Evolutionary conservation across 37 sponge, comb jelly and placozoan genomes (phyloP), one percentile per base, ranked within the genome.

Genomic region (Geodia barretti): DNA sequence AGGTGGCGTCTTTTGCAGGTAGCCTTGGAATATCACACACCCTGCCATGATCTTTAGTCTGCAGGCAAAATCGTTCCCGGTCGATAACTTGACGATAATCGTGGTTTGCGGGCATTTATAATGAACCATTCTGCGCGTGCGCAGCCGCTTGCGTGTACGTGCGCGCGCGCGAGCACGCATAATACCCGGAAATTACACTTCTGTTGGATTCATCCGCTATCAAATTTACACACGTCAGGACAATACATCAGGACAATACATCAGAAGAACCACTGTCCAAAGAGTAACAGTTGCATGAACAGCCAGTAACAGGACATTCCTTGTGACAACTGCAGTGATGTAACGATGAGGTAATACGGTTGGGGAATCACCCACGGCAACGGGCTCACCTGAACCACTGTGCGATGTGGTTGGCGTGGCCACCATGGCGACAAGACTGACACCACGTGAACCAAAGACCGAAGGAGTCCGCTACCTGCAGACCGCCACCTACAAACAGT

Each of bases 371-470:
- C 39, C 38, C 14, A 25, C 29, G 17, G 41, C 38, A 33, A 3
- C 5, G 29, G 23, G 79, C 73, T 80, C 43, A 95, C 96, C 86
- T 74, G 82, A 92, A 95, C 96, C 96, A 95, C 59, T 89, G 78
- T 28, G 68, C 87, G 9, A 95, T 89, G 74, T 95, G 96, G 32
- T 58, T 19, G 7, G 96, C 84, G 69, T 95, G 96, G 21, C 96
- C 96, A 62, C 96, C 96, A 73, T 95, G 96, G 0, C 90, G 85
- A 64, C 96, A 95, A 37, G 63, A 89, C 79, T 95, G 96, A 62
- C 96, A 95, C 96, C 96, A 95, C 0, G 96, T 89, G 81, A 95
- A 92, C 96, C 96, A 95, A 41, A 82, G 80, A 20, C 82, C 87
- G 68, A 95, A 47, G 54, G 54, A 17, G 14, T 47, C 11, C 14